These are phyloP conservation scores for Acromyrmex charruanus DNA, from an alignment of 1,140 invertebrate genomes.

Conservation along the genomic window DNA sequence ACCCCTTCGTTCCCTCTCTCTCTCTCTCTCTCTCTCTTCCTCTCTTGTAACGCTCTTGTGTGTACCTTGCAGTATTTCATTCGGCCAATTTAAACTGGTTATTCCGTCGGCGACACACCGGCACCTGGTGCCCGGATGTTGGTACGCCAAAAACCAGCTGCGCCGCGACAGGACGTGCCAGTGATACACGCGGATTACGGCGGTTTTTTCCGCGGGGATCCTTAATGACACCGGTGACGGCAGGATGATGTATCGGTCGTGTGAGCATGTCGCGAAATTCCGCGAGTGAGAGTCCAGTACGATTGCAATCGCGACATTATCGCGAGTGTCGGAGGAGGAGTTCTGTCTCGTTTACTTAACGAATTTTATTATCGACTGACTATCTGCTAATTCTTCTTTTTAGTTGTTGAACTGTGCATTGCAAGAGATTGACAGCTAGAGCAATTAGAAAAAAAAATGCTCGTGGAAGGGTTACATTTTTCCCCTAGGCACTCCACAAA, in stretches of 20 bases:
- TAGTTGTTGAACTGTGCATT: neutral
- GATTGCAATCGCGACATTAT: neutral
- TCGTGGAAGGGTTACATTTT: neutral
- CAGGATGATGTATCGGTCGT: conserved; percentile 56
- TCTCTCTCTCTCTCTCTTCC: neutral
- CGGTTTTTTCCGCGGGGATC: conserved; percentile 45
- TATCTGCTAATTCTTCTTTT: neutral
- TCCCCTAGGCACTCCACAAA: neutral
- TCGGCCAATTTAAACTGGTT: conserved; percentile 71
- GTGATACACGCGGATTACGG: conserved; percentile 57
- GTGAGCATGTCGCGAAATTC: conserved; percentile 29
- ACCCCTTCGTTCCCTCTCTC: neutral
- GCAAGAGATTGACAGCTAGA: neutral
- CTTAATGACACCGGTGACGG: conserved; percentile 63
- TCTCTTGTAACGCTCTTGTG: neutral
- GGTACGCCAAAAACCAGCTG: conserved; percentile 72
- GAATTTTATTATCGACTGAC: neutral
- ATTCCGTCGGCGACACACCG: conserved; percentile 54
- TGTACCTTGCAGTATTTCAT: conserved; percentile 68
- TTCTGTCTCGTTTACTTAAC: neutral
- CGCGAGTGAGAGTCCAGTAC: neutral
- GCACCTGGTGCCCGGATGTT: conserved; percentile 68
- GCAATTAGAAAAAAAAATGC: neutral
- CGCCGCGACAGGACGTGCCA: conserved; percentile 32
- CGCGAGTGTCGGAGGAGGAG: neutral